These are phyloP conservation scores for Cichlasoma orientale DNA, from an alignment of 2,797 vertebrate species.

Conservation along the genomic window DNA sequence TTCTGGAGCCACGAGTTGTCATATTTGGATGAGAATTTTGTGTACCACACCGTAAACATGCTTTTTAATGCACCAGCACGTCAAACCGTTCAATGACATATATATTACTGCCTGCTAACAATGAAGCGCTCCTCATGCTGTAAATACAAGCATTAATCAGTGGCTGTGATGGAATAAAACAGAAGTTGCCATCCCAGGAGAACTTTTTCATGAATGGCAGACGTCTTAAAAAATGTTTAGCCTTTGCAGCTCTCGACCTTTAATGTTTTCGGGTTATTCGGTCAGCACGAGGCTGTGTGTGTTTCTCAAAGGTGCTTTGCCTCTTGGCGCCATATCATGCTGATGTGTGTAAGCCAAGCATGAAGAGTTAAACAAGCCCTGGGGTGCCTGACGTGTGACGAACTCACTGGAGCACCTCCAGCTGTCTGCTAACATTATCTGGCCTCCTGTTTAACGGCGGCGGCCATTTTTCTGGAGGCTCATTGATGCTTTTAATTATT, in stretches of 20 bases:
- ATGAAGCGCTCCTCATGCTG: not conserved
- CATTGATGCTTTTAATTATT: conserved; percentile 50
- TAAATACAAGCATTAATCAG: too few species aligned
- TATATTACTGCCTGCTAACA: not conserved
- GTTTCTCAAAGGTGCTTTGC: conserved; percentile 44
- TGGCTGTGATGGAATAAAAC: too few species aligned
- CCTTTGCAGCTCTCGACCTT: conserved; percentile 23
- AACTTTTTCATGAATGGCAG: not conserved
- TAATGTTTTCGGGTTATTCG: not conserved
- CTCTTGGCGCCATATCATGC: conserved; percentile 48
- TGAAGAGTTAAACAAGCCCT: conserved; percentile 54
- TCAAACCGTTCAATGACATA: not conserved
- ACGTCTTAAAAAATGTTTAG: not conserved
- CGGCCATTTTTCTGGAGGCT: conserved; percentile 42
- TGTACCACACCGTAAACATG: not conserved
- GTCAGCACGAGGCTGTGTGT: not conserved
- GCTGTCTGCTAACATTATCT: conserved; percentile 55
- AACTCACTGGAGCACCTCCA: conserved; percentile 50
- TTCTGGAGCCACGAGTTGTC: not conserved
- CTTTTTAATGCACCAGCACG: not conserved
- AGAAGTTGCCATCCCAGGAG: not conserved
- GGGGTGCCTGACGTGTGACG: conserved; percentile 41
- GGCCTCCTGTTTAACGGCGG: conserved; percentile 11
- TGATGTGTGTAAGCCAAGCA: conserved; percentile 42
- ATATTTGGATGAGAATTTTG: not conserved